Percentiles rank a stretch among this genome's conserved stretches.
phyloP scores from a whole-genome alignment of 1,140 invertebrate genomes.

The Medauroidea extradentata region DNA sequence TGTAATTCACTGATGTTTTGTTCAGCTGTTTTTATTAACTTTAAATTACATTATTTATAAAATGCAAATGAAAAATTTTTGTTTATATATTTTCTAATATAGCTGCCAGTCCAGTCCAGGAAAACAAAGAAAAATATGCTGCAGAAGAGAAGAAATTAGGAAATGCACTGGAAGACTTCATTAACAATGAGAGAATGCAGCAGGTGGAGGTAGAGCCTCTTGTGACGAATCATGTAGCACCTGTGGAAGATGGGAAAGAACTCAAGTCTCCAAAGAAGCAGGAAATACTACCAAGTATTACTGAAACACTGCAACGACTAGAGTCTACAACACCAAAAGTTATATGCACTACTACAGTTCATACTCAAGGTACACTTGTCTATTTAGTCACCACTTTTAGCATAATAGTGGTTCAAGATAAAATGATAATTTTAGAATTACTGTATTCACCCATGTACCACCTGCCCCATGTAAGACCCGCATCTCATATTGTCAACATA shows the following conservation, averaged over 20 bases:
- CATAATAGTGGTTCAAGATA: not conserved
- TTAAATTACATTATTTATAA: not conserved
- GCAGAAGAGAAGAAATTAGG: constrained; percentile 29
- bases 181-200: not conserved
- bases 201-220: not conserved
- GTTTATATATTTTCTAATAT: not conserved
- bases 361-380: not conserved
- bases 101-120: not conserved
- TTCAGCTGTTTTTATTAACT: not conserved
- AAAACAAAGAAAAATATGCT: constrained; percentile 23
- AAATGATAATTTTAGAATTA: no score
- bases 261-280: not conserved
- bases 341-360: not conserved
- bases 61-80: not conserved
- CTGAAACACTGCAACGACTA: not conserved
- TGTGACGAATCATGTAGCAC: not conserved
- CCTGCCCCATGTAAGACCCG: no score
- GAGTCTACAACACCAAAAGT: constrained; percentile 1
- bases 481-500: no score
- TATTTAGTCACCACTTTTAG: not conserved
- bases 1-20: not conserved
- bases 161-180: constrained; percentile 7
- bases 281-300: not conserved
- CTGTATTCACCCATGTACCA: no score
- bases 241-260: not conserved